Base-by-base conservation (phyloP, 1,140 invertebrate genomes). In the Diploscapter pachys region DNA sequence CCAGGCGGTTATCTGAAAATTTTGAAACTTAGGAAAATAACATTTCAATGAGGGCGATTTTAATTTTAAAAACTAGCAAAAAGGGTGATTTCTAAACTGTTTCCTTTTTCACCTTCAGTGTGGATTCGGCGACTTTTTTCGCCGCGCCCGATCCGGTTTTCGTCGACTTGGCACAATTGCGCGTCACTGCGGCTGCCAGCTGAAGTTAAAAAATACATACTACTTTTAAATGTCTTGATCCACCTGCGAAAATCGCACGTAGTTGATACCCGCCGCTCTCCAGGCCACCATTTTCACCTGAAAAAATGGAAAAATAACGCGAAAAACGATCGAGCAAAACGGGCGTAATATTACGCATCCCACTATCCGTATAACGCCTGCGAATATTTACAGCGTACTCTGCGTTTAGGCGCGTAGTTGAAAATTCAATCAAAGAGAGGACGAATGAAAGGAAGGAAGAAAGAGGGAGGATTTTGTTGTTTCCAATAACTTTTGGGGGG, bases 211-310 rank as follows among this genome's bases (percentile, higher is more conserved):
- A 6, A 64, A 11, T 13, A 59, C 2, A 59, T 13, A 59, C 9
- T 9, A 13, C 9, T 59, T 9, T 59, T 13, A 11, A 59, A 11
- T 13, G 57, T 9, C 9, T n/a, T 50, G 5, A 48, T 53, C 79
- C n/a, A 80, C 67, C 57, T 80, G 79, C 50, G 79, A 80, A 64
- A 72, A 80, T 54, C 78, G 73, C 4, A 80, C 78, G 75, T 80
- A 80, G 74, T 80, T 80, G 53, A 80, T 73, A 52, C 79, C 79
- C 70, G 74, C 79, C 55, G 79, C 74, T 72, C 79, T 62, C 79
- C 79, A 80, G 62, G 62, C 66, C n/a, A 78, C 73, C 77, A 76
- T 75, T 11, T 48, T 63, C 31, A 31, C 31, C 31, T 31, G 31
- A 31, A 31, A 31, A 31, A 31, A 31, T 31, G 31, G 31, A 31